These are phyloP conservation scores for Oplegnathus fasciatus DNA, from an alignment of 2,113 vertebrate species.

Conservation along the genomic window DNA sequence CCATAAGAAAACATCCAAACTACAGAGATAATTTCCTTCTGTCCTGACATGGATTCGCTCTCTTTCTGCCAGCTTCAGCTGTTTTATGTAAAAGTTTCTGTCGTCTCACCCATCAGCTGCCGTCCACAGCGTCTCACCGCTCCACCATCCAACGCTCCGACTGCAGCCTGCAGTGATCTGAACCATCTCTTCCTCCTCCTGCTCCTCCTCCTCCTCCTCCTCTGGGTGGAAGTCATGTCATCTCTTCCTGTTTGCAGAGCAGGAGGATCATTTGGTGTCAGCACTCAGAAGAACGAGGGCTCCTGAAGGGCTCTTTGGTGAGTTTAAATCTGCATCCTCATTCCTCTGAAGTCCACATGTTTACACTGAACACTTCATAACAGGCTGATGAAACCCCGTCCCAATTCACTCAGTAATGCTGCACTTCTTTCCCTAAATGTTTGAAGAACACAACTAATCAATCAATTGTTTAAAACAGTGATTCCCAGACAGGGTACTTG, in stretches of 20 bases:
- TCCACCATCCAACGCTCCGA: constrained; percentile 28
- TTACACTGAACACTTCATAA: constrained; percentile 5
- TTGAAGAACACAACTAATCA: neutral
- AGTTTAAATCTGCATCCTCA: neutral
- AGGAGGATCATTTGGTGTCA: neutral
- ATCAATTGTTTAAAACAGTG: neutral
- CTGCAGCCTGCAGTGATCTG: constrained; percentile 22
- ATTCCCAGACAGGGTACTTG: neutral
- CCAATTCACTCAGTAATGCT: no score
- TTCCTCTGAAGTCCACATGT: constrained; percentile 13
- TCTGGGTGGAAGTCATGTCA: neutral
- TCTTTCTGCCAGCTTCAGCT: no score
- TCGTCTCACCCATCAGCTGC: constrained; percentile 57
- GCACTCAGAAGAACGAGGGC: neutral
- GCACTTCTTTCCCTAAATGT: neutral
- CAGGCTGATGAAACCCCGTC: neutral
- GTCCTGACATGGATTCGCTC: neutral
- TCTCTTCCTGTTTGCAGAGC: constrained; percentile 35
- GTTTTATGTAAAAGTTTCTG: neutral
- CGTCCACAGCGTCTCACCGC: constrained; percentile 31
- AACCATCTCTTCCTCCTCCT: neutral
- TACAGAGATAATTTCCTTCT: neutral
- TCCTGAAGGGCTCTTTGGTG: constrained; percentile 38
- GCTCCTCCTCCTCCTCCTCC: constrained; percentile 10
- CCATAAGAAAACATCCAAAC: no score